Conservation (phyloP, 2,888 invertebrate genomes). For the Cephus spinipes region DNA sequence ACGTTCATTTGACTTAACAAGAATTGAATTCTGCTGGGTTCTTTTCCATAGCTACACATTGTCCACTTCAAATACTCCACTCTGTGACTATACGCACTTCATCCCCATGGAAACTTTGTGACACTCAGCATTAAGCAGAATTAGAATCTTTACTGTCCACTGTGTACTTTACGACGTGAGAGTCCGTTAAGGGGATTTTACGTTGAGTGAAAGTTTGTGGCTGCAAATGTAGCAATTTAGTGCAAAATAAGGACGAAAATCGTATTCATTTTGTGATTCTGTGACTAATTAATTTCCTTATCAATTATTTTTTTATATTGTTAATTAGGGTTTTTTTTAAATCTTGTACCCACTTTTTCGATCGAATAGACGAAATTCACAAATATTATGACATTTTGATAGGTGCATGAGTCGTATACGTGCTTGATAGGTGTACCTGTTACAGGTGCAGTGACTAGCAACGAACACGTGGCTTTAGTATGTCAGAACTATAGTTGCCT, state of each 20-base stretch:
- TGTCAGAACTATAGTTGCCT: slow-evolving; percentile 13
- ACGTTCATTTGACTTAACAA: slow-evolving; percentile 6
- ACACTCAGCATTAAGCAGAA: too few species aligned
- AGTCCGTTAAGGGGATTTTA: background rate
- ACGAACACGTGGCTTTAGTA: slow-evolving; percentile 22
- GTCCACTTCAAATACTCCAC: background rate
- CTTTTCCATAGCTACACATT: slow-evolving; percentile 15
- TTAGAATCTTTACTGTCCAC: too few species aligned
- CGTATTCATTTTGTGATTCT: background rate
- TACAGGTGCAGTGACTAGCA: slow-evolving; percentile 12
- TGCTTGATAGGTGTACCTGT: background rate
- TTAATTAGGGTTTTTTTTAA: too few species aligned
- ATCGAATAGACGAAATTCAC: background rate
- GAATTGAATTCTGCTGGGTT: slow-evolving; percentile 8
- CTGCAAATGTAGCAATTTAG: background rate
- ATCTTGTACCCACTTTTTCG: background rate
- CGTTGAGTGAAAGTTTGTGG: background rate
- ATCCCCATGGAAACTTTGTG: background rate
- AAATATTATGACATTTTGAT: background rate
- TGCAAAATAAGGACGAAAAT: background rate
- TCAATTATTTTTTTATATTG: background rate
- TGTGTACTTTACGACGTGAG: background rate
- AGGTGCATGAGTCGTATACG: slow-evolving; percentile 21
- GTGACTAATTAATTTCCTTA: background rate
- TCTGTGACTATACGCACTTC: background rate